Conservation (phyloP, 2,888 invertebrate genomes). For the Aphodius sticticus region DNA sequence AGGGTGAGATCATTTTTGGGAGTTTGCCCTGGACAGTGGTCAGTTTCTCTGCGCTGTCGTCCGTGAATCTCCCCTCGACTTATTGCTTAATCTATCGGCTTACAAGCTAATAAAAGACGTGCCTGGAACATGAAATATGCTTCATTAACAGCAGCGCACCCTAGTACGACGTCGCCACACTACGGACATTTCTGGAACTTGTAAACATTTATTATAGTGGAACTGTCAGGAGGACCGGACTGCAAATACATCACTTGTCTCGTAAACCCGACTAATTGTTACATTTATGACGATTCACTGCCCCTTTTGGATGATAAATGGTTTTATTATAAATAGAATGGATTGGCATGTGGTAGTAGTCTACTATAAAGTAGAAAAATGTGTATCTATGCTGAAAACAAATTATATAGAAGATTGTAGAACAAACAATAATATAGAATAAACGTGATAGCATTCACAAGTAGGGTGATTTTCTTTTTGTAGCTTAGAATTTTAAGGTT, state of each 20-base stretch:
- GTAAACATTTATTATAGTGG: slow-evolving; percentile 4
- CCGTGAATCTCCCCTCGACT: slow-evolving; percentile 52
- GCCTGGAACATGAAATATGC: slow-evolving; percentile 48
- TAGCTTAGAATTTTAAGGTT: too few relatives aligned
- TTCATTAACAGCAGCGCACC: slow-evolving; percentile 51
- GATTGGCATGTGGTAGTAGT: not conserved
- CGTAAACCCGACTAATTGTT: not conserved
- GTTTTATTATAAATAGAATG: not conserved
- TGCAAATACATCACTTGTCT: slow-evolving; percentile 4
- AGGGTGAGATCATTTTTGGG: slow-evolving; percentile 10
- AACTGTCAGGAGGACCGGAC: not conserved
- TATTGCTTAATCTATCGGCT: slow-evolving; percentile 60
- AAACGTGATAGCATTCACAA: not conserved
- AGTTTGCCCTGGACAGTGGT: slow-evolving; percentile 53
- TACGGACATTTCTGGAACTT: slow-evolving; percentile 4
- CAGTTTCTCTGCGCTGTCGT: slow-evolving; percentile 54
- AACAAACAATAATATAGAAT: not conserved
- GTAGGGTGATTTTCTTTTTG: too few relatives aligned
- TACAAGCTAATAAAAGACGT: slow-evolving; percentile 54
- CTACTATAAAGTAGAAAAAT: not conserved
- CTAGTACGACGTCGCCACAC: slow-evolving; percentile 28
- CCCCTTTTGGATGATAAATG: not conserved
- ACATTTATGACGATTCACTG: slow-evolving; percentile 4
- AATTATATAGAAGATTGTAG: not conserved
- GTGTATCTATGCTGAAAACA: not conserved